A percentile compares a stretch with the other conserved stretches of the same genome.
phyloP scores from a whole-genome alignment of 2,888 invertebrate genomes.

The Brachyptera putata region DNA sequence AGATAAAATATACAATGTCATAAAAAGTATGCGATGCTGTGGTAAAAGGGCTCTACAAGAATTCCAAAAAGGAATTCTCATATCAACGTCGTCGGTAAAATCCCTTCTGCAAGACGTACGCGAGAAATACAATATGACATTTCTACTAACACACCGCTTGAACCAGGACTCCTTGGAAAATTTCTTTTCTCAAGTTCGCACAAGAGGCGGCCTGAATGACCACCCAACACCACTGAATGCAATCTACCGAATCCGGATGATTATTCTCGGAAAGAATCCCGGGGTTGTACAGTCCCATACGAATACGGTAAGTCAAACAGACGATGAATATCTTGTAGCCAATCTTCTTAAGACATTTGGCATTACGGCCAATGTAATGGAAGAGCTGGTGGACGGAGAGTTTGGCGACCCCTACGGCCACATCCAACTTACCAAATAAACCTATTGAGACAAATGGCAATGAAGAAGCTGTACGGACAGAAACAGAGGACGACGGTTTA shows the following conservation, averaged over 20 bases:
- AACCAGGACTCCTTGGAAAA: slow-evolving; percentile 35
- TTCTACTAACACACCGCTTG: slow-evolving; percentile 34
- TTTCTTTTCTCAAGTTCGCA: slow-evolving; percentile 33
- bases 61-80: slow-evolving; percentile 35
- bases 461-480: not conserved
- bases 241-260: slow-evolving; percentile 32
- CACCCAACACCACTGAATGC: slow-evolving; percentile 35
- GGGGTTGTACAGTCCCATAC: slow-evolving; percentile 23
- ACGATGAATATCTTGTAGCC: slow-evolving; percentile 28
- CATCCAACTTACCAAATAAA: not conserved
- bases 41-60: slow-evolving; percentile 32
- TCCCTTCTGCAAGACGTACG: slow-evolving; percentile 26
- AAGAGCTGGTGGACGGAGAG: not conserved
- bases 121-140: slow-evolving; percentile 25
- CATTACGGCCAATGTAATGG: slow-evolving; percentile 19
- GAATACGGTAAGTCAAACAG: slow-evolving; percentile 7
- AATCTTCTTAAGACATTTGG: slow-evolving; percentile 24
- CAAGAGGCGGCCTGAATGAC: slow-evolving; percentile 34
- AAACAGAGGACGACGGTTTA: slow-evolving; percentile 24
- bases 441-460: too few species aligned
- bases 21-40: slow-evolving; percentile 33
- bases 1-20: slow-evolving; percentile 29
- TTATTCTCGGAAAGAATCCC: slow-evolving; percentile 35
- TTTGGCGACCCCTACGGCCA: not conserved
- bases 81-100: slow-evolving; percentile 33